These are phyloP conservation scores for Drosophila insularis DNA, from an alignment of 1,140 invertebrate genomes.

Conservation along the genomic window DNA sequence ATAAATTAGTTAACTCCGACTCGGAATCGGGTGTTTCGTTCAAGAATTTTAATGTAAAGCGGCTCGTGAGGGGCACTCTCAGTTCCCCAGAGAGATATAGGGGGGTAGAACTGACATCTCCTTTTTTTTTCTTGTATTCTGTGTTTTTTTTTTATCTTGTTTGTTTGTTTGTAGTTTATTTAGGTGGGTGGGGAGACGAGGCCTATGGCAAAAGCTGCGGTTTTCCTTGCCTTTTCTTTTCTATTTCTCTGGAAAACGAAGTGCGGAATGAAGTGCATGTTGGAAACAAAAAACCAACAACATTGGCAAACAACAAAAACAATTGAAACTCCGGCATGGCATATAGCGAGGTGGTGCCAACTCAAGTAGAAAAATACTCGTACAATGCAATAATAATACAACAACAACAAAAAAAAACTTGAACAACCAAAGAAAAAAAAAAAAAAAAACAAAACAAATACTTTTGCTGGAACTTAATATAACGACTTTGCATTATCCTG, in stretches of 20 bases:
- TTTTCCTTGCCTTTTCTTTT: constrained; percentile 36
- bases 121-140: constrained; percentile 12
- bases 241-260: neutral
- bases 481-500: neutral
- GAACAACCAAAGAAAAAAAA: constrained; percentile 28
- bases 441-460: constrained; percentile 22
- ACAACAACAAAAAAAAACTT: constrained; percentile 28
- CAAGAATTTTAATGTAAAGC: constrained; percentile 73
- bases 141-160: neutral
- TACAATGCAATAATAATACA: constrained; percentile 75
- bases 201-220: constrained; percentile 65
- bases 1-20: constrained; percentile 80
- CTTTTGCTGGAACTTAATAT: constrained; percentile 18
- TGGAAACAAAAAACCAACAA: constrained; percentile 34
- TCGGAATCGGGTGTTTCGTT: constrained; percentile 51
- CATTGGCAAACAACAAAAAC: constrained; percentile 31
- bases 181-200: neutral
- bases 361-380: constrained; percentile 80
- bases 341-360: constrained; percentile 56
- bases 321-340: constrained; percentile 40
- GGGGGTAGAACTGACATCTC: constrained; percentile 32
- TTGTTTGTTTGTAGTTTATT: constrained; percentile 10
- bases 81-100: constrained; percentile 19
- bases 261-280: constrained; percentile 54
- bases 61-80: constrained; percentile 27